Evolutionary conservation across 2,113 vertebrate genomes (phyloP).

Genomic region (Fulmarus glacialis): DNA sequence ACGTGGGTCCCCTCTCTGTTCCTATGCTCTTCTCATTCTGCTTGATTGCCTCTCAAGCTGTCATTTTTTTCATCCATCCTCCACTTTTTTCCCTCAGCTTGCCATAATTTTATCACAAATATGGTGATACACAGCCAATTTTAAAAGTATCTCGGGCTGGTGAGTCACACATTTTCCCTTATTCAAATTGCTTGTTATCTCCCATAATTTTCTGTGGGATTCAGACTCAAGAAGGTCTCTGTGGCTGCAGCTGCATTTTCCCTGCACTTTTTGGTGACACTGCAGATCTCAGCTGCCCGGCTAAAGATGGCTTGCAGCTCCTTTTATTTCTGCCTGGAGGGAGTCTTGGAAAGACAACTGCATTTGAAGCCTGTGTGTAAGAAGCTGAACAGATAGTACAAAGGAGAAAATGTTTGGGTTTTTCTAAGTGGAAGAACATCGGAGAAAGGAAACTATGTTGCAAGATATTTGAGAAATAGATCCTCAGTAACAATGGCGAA

Average conservation of each 20-base stretch:
- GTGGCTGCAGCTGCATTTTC: background rate
- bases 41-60: background rate
- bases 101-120: background rate
- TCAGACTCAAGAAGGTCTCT: background rate
- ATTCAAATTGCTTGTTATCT: background rate
- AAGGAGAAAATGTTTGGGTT: background rate
- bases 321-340: background rate
- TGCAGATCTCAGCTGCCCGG: background rate
- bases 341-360: background rate
- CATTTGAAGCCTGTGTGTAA: background rate
- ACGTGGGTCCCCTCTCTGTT: fast-evolving
- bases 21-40: background rate
- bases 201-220: background rate
- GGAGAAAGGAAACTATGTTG: fast-evolving
- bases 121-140: background rate
- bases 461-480: background rate
- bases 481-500: background rate
- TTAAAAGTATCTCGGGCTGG: background rate
- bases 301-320: background rate
- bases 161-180: background rate
- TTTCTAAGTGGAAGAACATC: background rate
- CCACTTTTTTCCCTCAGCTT: background rate
- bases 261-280: background rate
- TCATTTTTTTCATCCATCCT: background rate
- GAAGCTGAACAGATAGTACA: background rate